A percentile compares a stretch with the other conserved stretches of the same genome.
These are phyloP conservation scores for Myodes glareolus DNA, from an alignment of 2,113 vertebrate species.

Conservation along the genomic window DNA sequence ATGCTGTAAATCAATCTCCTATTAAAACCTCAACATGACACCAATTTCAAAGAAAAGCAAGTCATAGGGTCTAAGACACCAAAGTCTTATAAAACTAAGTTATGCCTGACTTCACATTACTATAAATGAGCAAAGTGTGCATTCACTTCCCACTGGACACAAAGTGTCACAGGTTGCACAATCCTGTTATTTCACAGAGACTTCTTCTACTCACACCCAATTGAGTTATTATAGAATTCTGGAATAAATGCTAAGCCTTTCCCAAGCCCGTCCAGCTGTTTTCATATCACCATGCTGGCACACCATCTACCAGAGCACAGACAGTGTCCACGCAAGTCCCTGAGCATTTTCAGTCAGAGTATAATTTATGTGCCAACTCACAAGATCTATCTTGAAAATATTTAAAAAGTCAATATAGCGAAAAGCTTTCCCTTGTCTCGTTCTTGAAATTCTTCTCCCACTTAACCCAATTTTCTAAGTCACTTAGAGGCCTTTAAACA, in stretches of 20 bases:
- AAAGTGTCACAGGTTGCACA: neutral
- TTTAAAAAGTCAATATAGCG: slow-evolving; percentile 86
- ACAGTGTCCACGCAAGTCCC: slow-evolving; percentile 14
- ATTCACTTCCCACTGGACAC: neutral
- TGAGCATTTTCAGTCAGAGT: slow-evolving; percentile 23
- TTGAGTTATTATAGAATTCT: neutral
- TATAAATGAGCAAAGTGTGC: neutral
- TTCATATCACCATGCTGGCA: slow-evolving; percentile 17
- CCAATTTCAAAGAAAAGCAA: slow-evolving; percentile 7
- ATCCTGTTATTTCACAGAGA: slow-evolving; percentile 14
- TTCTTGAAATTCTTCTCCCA: slow-evolving; percentile 85
- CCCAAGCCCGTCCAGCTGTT: slow-evolving; percentile 41
- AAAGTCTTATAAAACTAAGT: neutral
- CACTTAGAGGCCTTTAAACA: slow-evolving; percentile 91
- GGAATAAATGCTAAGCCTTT: slow-evolving; percentile 23
- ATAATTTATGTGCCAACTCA: slow-evolving; percentile 81
- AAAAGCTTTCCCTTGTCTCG: slow-evolving; percentile 88
- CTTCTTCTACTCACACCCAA: neutral
- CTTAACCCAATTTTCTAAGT: slow-evolving; percentile 94
- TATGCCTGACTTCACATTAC: neutral
- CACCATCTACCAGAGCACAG: slow-evolving; percentile 38
- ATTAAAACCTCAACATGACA: neutral
- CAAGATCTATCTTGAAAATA: slow-evolving; percentile 85
- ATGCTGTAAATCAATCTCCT: neutral
- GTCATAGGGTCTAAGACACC: neutral